Evolutionary conservation across 2,113 vertebrate genomes (phyloP).

Genomic region (Pleuronectes platessa): DNA sequence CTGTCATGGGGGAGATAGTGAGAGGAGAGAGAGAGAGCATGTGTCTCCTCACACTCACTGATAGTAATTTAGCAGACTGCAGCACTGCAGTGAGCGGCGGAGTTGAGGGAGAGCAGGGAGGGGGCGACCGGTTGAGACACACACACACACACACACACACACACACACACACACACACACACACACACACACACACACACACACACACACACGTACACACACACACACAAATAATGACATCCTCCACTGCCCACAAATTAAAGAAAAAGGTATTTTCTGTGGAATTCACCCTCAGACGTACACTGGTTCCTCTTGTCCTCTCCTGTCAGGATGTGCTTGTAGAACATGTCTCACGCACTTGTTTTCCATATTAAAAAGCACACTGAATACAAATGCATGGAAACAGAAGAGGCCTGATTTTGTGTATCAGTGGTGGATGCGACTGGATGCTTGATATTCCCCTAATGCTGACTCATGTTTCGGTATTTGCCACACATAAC

Average conservation of each 20-base stretch:
- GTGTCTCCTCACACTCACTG: conserved; percentile 69
- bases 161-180: conserved; percentile 12
- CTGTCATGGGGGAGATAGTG: conserved; percentile 40
- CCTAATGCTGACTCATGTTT: conserved; percentile 58
- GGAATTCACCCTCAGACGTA: background rate
- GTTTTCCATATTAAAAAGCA: conserved; percentile 16
- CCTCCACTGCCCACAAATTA: conserved; percentile 48
- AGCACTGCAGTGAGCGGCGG: conserved; percentile 74
- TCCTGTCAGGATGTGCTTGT: conserved; percentile 14
- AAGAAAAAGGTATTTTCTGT: conserved; percentile 11
- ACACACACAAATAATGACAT: conserved; percentile 17
- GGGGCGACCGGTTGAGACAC: conserved; percentile 63
- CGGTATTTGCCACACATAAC: conserved; percentile 21
- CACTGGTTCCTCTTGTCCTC: conserved; percentile 10
- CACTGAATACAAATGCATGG: background rate
- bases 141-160: conserved; percentile 37
- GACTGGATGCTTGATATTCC: conserved; percentile 39
- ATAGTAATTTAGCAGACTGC: conserved; percentile 80
- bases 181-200: background rate
- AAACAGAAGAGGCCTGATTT: conserved; percentile 2
- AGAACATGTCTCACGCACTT: background rate
- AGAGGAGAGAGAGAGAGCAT: conserved; percentile 50
- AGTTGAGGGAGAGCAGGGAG: conserved; percentile 58
- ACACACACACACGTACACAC: background rate
- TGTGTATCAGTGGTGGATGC: conserved; percentile 33